Percentiles rank a stretch among this genome's conserved stretches.
These are phyloP conservation scores for Leptinotarsa tumamoca DNA, from an alignment of 2,888 invertebrate species.

Conservation along the genomic window DNA sequence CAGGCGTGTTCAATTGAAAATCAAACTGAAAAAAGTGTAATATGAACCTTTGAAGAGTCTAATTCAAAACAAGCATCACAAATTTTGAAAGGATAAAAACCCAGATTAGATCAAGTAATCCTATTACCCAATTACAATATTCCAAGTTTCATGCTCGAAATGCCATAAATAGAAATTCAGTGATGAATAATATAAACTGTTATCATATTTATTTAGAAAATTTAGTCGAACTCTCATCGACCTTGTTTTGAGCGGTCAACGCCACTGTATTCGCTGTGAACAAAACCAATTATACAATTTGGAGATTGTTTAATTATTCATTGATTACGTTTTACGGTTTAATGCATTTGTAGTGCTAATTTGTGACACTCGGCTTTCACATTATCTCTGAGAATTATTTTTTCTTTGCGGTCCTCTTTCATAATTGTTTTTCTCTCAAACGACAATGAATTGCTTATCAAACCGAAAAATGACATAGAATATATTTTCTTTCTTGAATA, in stretches of 20 bases:
- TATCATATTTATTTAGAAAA: too few relatives aligned
- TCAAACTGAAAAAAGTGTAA: too few relatives aligned
- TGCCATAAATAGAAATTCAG: too few relatives aligned
- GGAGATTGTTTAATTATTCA: constrained; percentile 19
- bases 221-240: too few relatives aligned
- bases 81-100: too few relatives aligned
- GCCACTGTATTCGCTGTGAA: not conserved
- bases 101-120: too few relatives aligned
- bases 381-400: constrained; percentile 4
- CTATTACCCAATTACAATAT: too few relatives aligned
- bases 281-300: constrained; percentile 9
- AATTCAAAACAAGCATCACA: too few relatives aligned
- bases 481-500: not conserved
- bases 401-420: not conserved
- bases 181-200: too few relatives aligned
- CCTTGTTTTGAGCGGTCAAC: not conserved
- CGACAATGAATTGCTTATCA: not conserved
- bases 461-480: not conserved
- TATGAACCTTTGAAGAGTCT: too few relatives aligned
- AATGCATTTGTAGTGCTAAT: constrained; percentile 18
- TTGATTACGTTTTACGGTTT: constrained; percentile 14
- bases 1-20: too few relatives aligned
- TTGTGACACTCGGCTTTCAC: constrained; percentile 18
- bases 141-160: too few relatives aligned
- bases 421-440: not conserved